These are phyloP conservation scores for Cotesia chilonis DNA, from an alignment of 1,140 invertebrate genomes.

Conservation along the genomic window DNA sequence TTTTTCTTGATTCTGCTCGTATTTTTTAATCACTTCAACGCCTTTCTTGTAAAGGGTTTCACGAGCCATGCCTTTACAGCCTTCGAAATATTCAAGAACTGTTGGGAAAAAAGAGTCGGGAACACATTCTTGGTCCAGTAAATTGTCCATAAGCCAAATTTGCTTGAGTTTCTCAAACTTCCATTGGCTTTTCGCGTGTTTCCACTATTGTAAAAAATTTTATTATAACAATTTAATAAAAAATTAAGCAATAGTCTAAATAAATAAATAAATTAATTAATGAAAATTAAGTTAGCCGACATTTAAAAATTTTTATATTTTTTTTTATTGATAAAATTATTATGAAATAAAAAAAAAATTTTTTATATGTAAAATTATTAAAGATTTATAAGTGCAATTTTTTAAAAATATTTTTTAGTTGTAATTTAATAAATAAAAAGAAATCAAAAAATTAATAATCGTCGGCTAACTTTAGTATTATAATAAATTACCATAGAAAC, in stretches of 20 bases:
- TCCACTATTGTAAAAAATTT: conserved; percentile 67
- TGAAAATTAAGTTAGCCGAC: too few relatives aligned
- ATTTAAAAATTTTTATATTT: too few relatives aligned
- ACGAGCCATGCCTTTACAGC: conserved; percentile 72
- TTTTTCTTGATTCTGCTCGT: conserved; percentile 67
- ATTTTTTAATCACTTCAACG: conserved; percentile 71
- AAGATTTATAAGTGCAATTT: too few relatives aligned
- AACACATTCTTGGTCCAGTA: conserved; percentile 70
- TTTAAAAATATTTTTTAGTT: too few relatives aligned
- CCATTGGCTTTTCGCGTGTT: conserved; percentile 74
- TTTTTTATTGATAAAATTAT: too few relatives aligned
- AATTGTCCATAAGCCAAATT: conserved; percentile 76
- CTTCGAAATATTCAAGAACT: conserved; percentile 76
- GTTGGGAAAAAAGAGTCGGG: conserved; percentile 70
- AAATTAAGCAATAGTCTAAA: too few relatives aligned
- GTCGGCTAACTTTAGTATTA: too few relatives aligned
- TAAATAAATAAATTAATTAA: too few relatives aligned
- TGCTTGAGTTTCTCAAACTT: conserved; percentile 81
- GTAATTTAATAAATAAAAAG: too few relatives aligned
- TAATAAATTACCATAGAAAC: conserved; percentile 50
- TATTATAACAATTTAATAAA: conserved; percentile 20
- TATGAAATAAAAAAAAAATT: too few relatives aligned
- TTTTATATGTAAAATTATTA: too few relatives aligned
- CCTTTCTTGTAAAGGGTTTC: conserved; percentile 70
- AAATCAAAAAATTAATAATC: too few relatives aligned